phyloP scores from a whole-genome alignment of 2,888 invertebrate species.

The Conchocele bisecta region DNA sequence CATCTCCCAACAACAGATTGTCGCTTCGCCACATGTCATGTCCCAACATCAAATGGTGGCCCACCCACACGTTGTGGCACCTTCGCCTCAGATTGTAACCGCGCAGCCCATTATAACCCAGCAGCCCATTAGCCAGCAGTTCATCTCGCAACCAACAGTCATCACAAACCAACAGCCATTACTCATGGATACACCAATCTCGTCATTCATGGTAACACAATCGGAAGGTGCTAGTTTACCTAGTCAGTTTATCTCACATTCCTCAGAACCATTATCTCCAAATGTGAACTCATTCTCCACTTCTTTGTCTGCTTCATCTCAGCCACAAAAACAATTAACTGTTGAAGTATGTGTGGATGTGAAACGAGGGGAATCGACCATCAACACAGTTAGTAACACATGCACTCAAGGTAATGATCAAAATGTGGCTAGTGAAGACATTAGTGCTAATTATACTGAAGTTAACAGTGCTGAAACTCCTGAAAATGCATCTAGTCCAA shows the following conservation, averaged over 20 bases:
- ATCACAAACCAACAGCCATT: conserved; percentile 35
- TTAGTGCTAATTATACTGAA: too few species aligned
- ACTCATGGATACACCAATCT: conserved; percentile 42
- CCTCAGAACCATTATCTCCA: conserved; percentile 42
- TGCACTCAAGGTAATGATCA: too few species aligned
- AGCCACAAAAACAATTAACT: conserved; percentile 48
- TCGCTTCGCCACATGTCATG: conserved; percentile 37
- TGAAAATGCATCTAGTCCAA: conserved; percentile 11
- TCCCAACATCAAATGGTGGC: conserved; percentile 43
- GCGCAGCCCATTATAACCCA: conserved; percentile 40
- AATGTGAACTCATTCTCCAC: conserved; percentile 14
- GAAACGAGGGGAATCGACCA: too few species aligned
- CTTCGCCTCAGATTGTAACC: conserved; percentile 30
- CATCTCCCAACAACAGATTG: conserved; percentile 43
- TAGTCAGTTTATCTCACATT: conserved; percentile 47
- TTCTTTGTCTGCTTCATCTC: conserved; percentile 26
- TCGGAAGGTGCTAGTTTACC: conserved; percentile 35
- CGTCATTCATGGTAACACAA: conserved; percentile 22
- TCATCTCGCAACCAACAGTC: conserved; percentile 33
- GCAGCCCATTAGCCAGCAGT: conserved; percentile 25
- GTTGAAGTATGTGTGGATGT: conserved; percentile 66
- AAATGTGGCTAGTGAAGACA: conserved; percentile 55
- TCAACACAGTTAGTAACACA: too few species aligned
- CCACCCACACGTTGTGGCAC: conserved; percentile 33
- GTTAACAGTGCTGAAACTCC: conserved; percentile 57